Conservation (phyloP, 2,888 invertebrate species). For the Boloria euphrosyne region DNA sequence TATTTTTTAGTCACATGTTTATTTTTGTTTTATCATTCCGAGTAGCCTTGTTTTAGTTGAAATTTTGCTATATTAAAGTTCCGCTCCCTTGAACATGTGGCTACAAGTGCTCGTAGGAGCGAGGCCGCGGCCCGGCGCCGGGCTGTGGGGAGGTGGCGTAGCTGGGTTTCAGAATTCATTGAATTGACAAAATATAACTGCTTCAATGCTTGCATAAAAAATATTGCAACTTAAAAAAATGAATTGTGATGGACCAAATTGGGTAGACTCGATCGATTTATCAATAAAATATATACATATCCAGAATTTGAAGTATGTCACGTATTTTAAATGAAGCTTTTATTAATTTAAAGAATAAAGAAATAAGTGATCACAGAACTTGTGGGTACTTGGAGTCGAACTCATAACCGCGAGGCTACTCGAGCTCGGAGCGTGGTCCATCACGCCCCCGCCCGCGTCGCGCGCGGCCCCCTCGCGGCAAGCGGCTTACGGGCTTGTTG, state of each 20-base stretch:
- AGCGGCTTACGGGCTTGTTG: conserved; percentile 18
- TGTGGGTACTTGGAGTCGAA: conserved; percentile 7
- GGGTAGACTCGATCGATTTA: neutral
- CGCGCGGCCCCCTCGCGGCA: conserved; percentile 30
- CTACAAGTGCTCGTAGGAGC: conserved; percentile 65
- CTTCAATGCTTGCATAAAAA: neutral
- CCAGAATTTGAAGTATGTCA: neutral
- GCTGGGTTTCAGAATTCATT: neutral
- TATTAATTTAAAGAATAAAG: neutral
- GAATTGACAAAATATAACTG: no score
- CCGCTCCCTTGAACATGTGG: conserved; percentile 78
- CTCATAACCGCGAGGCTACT: conserved; percentile 7
- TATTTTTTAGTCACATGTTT: conserved; percentile 79
- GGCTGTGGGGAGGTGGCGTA: conserved; percentile 49
- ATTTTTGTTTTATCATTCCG: conserved; percentile 49
- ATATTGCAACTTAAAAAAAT: neutral
- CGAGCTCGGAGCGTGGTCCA: conserved; percentile 1
- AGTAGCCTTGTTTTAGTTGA: conserved; percentile 43
- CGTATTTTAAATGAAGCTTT: neutral
- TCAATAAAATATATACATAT: neutral
- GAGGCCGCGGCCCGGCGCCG: conserved; percentile 72
- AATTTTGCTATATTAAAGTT: conserved; percentile 34
- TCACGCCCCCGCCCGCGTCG: conserved; percentile 12
- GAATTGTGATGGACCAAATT: conserved; percentile 14
- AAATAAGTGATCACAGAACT: neutral